These are phyloP conservation scores for Tachystola acroxantha DNA, from an alignment of 2,888 invertebrate genomes.

Conservation along the genomic window DNA sequence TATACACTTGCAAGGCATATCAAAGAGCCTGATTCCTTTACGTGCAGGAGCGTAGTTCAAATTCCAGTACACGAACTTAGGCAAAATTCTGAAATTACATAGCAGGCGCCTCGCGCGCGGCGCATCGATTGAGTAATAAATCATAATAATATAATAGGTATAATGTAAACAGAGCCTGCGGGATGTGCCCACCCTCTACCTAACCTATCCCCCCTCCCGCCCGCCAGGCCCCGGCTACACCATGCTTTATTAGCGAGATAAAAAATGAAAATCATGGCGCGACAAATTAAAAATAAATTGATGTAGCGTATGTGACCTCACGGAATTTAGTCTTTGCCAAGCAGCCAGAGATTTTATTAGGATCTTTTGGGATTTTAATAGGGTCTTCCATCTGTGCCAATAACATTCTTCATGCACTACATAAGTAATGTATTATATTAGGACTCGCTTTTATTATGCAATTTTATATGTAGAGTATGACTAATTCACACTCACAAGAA, in stretches of 20 bases:
- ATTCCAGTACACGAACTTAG: conserved; percentile 59
- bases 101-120: conserved; percentile 32
- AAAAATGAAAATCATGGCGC: conserved; percentile 33
- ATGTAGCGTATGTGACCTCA: no score
- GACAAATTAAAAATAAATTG: conserved; percentile 23
- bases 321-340: no score
- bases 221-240: conserved; percentile 25
- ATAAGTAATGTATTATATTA: no score
- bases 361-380: no score
- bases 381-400: no score
- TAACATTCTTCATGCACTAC: no score
- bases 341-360: no score
- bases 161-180: conserved; percentile 61
- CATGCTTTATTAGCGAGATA: conserved; percentile 34
- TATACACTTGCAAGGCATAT: conserved; percentile 27
- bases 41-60: conserved; percentile 56
- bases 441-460: no score
- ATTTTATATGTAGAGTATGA: no score
- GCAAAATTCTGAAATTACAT: conserved; percentile 61
- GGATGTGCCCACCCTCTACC: conserved; percentile 32
- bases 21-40: conserved; percentile 61
- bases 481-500: no score
- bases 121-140: conserved; percentile 71
- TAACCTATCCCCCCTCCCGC: conserved; percentile 28
- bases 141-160: conserved; percentile 70